A percentile compares a stretch with the other conserved stretches of the same genome.
These are phyloP conservation scores for Protobothrops mucrosquamatus DNA, from an alignment of 2,113 vertebrate species.

Conservation along the genomic window DNA sequence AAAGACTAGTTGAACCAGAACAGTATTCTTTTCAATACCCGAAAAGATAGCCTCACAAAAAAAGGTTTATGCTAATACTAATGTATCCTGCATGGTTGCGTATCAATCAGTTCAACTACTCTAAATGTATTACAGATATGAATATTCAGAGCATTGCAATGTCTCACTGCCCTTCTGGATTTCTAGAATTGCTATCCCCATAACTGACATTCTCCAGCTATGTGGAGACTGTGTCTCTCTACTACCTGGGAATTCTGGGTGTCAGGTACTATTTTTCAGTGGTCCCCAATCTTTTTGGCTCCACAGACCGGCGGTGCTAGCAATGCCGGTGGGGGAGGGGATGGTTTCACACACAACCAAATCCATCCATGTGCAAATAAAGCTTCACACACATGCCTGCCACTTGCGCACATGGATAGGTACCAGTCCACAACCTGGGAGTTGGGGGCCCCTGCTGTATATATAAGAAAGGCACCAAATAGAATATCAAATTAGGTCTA, in stretches of 20 bases:
- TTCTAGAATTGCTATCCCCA: neutral
- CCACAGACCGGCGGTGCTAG: too few relatives aligned
- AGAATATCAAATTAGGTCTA: neutral
- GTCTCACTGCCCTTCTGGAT: neutral
- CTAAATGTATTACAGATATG: neutral
- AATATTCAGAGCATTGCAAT: neutral
- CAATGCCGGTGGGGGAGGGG: too few relatives aligned
- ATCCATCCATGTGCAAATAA: too few relatives aligned
- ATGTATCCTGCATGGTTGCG: neutral
- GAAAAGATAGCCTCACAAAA: neutral
- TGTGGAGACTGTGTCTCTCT: too few relatives aligned
- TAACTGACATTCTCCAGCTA: neutral
- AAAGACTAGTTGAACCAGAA: neutral
- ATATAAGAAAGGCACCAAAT: neutral
- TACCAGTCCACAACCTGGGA: too few relatives aligned
- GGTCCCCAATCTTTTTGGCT: too few relatives aligned
- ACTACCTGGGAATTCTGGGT: neutral
- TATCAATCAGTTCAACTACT: neutral
- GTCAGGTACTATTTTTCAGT: neutral
- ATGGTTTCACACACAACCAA: too few relatives aligned
- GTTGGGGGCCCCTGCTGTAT: too few relatives aligned
- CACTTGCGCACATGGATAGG: too few relatives aligned
- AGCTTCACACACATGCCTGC: too few relatives aligned
- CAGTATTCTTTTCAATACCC: neutral
- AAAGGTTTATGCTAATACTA: neutral